phyloP scores from a whole-genome alignment of 2,888 invertebrate genomes.

The Lepidochrysops patricia region DNA sequence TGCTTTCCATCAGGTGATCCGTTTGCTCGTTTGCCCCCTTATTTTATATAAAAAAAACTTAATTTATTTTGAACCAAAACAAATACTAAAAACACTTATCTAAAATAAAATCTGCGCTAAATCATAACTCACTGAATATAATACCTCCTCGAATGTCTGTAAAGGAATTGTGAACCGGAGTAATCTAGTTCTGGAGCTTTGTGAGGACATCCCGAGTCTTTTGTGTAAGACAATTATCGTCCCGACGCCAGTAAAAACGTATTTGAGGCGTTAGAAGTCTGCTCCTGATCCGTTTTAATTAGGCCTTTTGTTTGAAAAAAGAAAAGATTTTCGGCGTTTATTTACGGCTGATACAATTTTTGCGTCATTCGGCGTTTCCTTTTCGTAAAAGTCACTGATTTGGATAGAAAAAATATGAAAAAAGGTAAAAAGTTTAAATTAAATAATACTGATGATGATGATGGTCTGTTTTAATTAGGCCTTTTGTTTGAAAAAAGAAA shows the following conservation, averaged over 20 bases:
- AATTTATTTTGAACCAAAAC: too few species aligned
- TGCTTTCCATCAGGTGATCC: too few species aligned
- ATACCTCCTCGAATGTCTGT: slow-evolving; percentile 21
- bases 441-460: background rate
- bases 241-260: slow-evolving; percentile 51
- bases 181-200: slow-evolving; percentile 66
- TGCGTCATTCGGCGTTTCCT: too few species aligned
- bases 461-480: slow-evolving; percentile 20
- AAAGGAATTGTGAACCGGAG: slow-evolving; percentile 35
- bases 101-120: background rate
- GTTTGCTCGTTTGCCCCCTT: too few species aligned
- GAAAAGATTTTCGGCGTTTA: background rate
- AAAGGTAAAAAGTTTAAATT: background rate
- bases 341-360: background rate
- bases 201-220: slow-evolving; percentile 54
- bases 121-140: background rate
- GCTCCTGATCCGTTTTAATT: slow-evolving; percentile 26
- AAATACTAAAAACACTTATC: background rate
- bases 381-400: background rate
- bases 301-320: slow-evolving; percentile 1
- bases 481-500: background rate
- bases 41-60: too few species aligned
- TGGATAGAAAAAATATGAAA: background rate
- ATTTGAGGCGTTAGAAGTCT: slow-evolving; percentile 40
- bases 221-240: slow-evolving; percentile 65